Conservation (phyloP, 1,140 invertebrate species). For the Scaptodrosophila lebanonensis region DNA sequence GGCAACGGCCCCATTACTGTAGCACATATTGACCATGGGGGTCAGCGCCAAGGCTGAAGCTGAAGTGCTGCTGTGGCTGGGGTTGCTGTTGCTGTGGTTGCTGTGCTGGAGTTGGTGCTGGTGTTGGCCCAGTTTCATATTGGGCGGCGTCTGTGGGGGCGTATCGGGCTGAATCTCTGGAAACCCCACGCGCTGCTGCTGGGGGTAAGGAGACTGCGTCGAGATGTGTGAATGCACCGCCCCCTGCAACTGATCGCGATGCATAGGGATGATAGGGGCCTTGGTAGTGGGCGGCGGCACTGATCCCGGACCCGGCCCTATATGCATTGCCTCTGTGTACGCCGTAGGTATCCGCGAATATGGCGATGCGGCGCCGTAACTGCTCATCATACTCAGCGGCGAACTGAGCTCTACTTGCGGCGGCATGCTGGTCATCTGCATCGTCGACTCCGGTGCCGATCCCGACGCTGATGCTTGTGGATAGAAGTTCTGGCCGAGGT, state of each 20-base stretch:
- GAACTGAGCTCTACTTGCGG: conserved; percentile 60
- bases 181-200: conserved; percentile 81
- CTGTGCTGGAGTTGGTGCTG: too few relatives aligned
- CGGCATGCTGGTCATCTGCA: conserved; percentile 25
- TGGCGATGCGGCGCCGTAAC: conserved; percentile 73
- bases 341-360: conserved; percentile 75
- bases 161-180: conserved; percentile 91
- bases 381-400: conserved; percentile 76
- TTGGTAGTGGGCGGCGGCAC: conserved; percentile 46
- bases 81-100: conserved; percentile 29
- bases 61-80: conserved; percentile 44
- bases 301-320: conserved; percentile 1
- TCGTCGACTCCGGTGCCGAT: conserved; percentile 21
- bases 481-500: conserved; percentile 74
- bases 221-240: conserved; percentile 24
- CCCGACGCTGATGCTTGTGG: conserved; percentile 39
- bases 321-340: conserved; percentile 71
- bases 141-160: conserved; percentile 93
- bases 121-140: conserved; percentile 88
- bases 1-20: conserved; percentile 54
- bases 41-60: conserved; percentile 77
- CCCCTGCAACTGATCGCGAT: conserved; percentile 34
- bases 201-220: conserved; percentile 30
- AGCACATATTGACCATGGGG: conserved; percentile 79
- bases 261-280: conserved; percentile 67